Evolutionary conservation across 2,113 vertebrate genomes (phyloP).

Genomic region (Eudyptes chrysolophus): DNA sequence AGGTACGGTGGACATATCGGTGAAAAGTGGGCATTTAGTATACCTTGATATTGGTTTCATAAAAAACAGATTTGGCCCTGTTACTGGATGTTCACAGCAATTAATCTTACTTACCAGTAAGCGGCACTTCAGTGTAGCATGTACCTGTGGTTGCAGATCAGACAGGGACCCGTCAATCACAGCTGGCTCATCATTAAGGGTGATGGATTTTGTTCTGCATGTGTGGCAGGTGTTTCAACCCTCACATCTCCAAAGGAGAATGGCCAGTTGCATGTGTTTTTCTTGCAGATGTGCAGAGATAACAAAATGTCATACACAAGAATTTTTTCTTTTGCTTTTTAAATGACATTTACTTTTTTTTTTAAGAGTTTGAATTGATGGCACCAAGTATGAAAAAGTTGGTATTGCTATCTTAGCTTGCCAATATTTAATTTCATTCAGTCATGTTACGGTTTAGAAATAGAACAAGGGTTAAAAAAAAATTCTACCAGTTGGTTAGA

Average conservation of each 20-base stretch:
- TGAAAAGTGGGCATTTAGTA: not conserved
- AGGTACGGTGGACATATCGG: not conserved
- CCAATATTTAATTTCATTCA: not conserved
- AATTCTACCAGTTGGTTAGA: not conserved
- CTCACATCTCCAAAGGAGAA: not conserved
- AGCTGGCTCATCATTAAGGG: not conserved
- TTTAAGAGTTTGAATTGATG: not conserved
- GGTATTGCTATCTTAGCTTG: not conserved
- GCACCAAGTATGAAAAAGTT: not conserved
- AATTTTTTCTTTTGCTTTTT: fast-evolving
- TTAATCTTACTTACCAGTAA: not conserved
- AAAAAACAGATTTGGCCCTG: not conserved
- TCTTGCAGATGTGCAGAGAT: not conserved
- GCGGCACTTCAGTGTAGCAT: not conserved
- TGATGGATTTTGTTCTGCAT: not conserved
- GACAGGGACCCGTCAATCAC: not conserved
- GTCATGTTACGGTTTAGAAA: not conserved
- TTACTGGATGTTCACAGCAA: not conserved
- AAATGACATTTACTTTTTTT: not conserved
- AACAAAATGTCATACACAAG: not conserved
- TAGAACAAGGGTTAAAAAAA: not conserved
- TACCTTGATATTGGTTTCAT: not conserved
- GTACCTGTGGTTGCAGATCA: not conserved
- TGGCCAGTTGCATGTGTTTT: not conserved
- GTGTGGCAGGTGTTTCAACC: not conserved